These are phyloP conservation scores for Indri indri DNA, from an alignment of 2,113 vertebrate species.

Conservation along the genomic window DNA sequence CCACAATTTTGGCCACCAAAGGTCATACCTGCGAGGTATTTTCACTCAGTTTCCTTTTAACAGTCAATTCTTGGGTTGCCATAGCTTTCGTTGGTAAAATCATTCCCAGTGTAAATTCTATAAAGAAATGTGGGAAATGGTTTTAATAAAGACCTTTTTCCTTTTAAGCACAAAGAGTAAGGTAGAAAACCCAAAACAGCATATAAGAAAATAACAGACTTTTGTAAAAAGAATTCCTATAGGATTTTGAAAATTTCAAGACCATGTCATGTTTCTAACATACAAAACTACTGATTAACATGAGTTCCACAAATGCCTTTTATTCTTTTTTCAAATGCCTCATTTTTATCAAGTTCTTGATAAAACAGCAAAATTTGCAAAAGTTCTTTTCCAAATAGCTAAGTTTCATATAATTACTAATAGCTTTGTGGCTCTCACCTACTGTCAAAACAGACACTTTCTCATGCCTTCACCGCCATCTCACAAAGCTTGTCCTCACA, in stretches of 20 bases:
- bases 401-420: not conserved
- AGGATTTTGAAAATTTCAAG: conserved; percentile 32
- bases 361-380: not conserved
- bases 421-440: not conserved
- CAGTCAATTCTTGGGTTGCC: conserved; percentile 56
- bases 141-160: conserved; percentile 10
- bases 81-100: conserved; percentile 81
- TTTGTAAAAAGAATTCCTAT: not conserved
- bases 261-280: not conserved
- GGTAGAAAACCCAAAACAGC: conserved; percentile 19
- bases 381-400: conserved; percentile 34
- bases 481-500: not conserved
- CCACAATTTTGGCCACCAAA: not conserved
- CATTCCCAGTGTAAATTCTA: conserved; percentile 85
- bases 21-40: conserved; percentile 54
- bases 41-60: conserved; percentile 59
- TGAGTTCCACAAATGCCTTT: not conserved
- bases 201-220: not conserved
- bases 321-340: not conserved
- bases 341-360: not conserved
- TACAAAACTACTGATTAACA: not conserved
- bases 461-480: not conserved
- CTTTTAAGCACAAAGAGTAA: conserved; percentile 15
- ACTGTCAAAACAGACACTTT: not conserved
- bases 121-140: not conserved